A percentile compares a stretch with the other conserved stretches of the same genome.
Evolutionary conservation across 35 echinoderm and acorn worm genomes (phyloP).

Genomic region (Diadema setosum): DNA sequence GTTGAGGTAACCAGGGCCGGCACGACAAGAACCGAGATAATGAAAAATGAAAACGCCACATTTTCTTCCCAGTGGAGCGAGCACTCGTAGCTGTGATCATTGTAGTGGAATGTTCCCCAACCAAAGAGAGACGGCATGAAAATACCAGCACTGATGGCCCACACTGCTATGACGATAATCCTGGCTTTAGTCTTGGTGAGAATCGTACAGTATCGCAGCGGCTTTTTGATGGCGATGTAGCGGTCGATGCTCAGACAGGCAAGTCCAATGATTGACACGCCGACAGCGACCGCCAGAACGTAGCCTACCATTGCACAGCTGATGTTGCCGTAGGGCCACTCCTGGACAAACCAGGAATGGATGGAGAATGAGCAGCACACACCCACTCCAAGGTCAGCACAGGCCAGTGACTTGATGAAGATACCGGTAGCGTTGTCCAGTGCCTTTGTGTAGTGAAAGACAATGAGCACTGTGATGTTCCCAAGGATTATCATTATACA

Average conservation of each 20-base stretch:
- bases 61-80: conserved; percentile 41
- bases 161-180: conserved; percentile 42
- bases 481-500: conserved; percentile 67
- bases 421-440: conserved; percentile 61
- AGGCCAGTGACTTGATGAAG: conserved; percentile 77
- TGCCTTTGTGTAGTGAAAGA: conserved; percentile 75
- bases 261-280: conserved; percentile 70
- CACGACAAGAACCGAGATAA: conserved; percentile 68
- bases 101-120: conserved; percentile 48
- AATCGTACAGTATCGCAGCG: conserved; percentile 57
- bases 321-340: conserved; percentile 32
- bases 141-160: conserved; percentile 45
- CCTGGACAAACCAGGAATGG: conserved; percentile 44
- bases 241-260: conserved; percentile 75
- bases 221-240: conserved; percentile 82
- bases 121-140: conserved; percentile 58
- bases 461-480: conserved; percentile 65
- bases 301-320: conserved; percentile 62
- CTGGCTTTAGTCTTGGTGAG: conserved; percentile 58
- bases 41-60: conserved; percentile 47
- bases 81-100: conserved; percentile 64
- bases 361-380: conserved; percentile 66
- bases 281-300: conserved; percentile 40
- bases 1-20: conserved; percentile 57
- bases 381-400: conserved; percentile 83